A percentile compares a stretch with the other conserved stretches of the same genome.
These are phyloP conservation scores for Setophaga coronata DNA, from an alignment of 2,113 vertebrate species.

Conservation along the genomic window DNA sequence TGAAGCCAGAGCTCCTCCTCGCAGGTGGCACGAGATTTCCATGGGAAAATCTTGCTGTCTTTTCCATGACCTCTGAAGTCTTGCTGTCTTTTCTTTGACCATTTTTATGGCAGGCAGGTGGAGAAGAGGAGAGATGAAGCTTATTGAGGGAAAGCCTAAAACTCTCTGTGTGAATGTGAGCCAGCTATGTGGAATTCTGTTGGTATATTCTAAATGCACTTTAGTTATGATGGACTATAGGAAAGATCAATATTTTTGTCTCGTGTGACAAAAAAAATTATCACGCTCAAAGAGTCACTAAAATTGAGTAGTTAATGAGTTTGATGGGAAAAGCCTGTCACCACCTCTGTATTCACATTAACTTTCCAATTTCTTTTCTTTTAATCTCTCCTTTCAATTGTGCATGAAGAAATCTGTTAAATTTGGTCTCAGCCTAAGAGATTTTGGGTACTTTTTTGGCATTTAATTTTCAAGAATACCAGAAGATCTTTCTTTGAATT, in stretches of 20 bases:
- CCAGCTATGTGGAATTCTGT: not conserved
- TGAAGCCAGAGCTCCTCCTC: not conserved
- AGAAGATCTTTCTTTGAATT: not conserved
- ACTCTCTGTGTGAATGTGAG: not conserved
- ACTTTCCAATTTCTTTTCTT: slow-evolving; percentile 18
- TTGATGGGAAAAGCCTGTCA: not conserved
- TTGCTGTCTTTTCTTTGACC: not conserved
- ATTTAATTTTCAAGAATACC: not conserved
- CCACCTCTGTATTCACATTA: not conserved
- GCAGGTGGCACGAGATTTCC: not conserved
- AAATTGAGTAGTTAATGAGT: not conserved
- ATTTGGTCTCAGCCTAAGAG: not conserved
- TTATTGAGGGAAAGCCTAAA: not conserved
- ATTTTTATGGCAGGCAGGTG: not conserved
- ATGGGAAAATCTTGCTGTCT: not conserved
- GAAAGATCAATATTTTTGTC: not conserved
- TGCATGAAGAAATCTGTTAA: slow-evolving; percentile 5
- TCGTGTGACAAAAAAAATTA: not conserved
- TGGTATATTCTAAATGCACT: not conserved
- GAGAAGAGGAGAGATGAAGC: not conserved
- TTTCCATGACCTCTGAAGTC: not conserved
- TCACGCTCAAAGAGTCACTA: not conserved
- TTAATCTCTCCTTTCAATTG: slow-evolving; percentile 36
- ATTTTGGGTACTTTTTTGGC: not conserved
- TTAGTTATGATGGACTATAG: not conserved